A percentile compares a stretch with the other conserved stretches of the same genome.
Conservation (phyloP, 2,113 vertebrate species). For the Tretioscincus oriximinensis region DNA sequence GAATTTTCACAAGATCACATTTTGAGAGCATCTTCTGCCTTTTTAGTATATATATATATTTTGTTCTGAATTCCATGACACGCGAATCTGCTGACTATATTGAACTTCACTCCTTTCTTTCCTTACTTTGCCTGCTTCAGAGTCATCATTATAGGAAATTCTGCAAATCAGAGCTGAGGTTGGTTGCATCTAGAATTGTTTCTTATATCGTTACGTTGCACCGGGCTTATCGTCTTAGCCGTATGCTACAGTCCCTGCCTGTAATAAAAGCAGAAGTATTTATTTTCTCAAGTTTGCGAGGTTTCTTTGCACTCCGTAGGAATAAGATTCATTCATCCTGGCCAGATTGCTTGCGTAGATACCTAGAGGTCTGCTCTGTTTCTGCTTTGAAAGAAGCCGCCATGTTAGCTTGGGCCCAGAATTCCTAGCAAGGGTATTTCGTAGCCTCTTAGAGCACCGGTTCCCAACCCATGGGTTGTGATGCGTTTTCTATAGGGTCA, state of each 20-base stretch:
- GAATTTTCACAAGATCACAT: constrained; percentile 66
- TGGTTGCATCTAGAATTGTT: constrained; percentile 23
- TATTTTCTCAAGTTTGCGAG: constrained; percentile 71
- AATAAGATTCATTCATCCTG: neutral
- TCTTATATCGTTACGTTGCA: constrained; percentile 45
- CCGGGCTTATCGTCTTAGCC: constrained; percentile 51
- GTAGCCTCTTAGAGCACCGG: no score
- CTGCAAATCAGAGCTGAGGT: constrained; percentile 60
- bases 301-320: constrained; percentile 4
- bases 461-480: no score
- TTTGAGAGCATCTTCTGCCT: neutral
- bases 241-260: constrained; percentile 52
- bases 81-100: constrained; percentile 7
- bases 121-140: constrained; percentile 53
- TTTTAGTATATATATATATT: constrained; percentile 29
- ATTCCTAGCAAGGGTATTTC: no score
- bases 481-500: no score
- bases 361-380: no score
- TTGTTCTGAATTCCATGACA: constrained; percentile 44
- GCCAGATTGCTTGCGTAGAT: neutral
- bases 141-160: constrained; percentile 49
- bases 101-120: constrained; percentile 37
- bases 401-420: no score
- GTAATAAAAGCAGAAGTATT: constrained; percentile 68
- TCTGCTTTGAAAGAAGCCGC: no score